These are phyloP conservation scores for Pachypanchax playfairii DNA, from an alignment of 2,113 vertebrate species.

Conservation along the genomic window DNA sequence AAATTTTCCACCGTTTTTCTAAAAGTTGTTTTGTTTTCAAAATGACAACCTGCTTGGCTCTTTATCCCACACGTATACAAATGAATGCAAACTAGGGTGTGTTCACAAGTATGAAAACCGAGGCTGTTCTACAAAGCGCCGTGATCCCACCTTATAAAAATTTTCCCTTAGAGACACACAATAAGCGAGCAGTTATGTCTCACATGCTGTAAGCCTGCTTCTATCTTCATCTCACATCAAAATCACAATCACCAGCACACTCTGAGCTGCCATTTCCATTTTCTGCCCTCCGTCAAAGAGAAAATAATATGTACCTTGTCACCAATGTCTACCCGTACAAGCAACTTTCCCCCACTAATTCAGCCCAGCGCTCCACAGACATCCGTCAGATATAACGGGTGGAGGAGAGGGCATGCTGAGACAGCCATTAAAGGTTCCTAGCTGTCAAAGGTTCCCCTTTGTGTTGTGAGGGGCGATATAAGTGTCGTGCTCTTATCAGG, in stretches of 20 bases:
- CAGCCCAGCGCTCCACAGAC: slow-evolving; percentile 58
- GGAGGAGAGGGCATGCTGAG: slow-evolving; percentile 71
- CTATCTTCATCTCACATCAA: slow-evolving; percentile 63
- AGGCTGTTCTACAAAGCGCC: slow-evolving; percentile 41
- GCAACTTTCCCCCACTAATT: slow-evolving; percentile 71
- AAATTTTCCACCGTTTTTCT: background rate
- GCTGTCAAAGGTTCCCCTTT: slow-evolving; percentile 82
- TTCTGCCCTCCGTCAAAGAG: slow-evolving; percentile 67
- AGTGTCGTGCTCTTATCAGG: slow-evolving; percentile 79
- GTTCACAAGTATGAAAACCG: slow-evolving; percentile 56
- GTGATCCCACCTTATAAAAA: slow-evolving; percentile 66
- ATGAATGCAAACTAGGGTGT: slow-evolving; percentile 54
- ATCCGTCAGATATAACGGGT: slow-evolving; percentile 71
- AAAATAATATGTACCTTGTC: slow-evolving; percentile 77
- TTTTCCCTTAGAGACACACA: slow-evolving; percentile 54
- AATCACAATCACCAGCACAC: slow-evolving; percentile 59
- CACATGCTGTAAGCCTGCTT: slow-evolving; percentile 44
- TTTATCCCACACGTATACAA: slow-evolving; percentile 26
- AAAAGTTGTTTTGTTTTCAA: slow-evolving; percentile 20
- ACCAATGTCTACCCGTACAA: slow-evolving; percentile 53
- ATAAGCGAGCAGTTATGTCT: slow-evolving; percentile 42
- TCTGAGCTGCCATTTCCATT: slow-evolving; percentile 67
- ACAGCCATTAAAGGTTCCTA: slow-evolving; percentile 79
- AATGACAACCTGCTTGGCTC: slow-evolving; percentile 9
- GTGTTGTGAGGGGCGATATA: slow-evolving; percentile 74